These are phyloP conservation scores for Micromys minutus DNA, from an alignment of 2,113 vertebrate genomes.

Conservation along the genomic window DNA sequence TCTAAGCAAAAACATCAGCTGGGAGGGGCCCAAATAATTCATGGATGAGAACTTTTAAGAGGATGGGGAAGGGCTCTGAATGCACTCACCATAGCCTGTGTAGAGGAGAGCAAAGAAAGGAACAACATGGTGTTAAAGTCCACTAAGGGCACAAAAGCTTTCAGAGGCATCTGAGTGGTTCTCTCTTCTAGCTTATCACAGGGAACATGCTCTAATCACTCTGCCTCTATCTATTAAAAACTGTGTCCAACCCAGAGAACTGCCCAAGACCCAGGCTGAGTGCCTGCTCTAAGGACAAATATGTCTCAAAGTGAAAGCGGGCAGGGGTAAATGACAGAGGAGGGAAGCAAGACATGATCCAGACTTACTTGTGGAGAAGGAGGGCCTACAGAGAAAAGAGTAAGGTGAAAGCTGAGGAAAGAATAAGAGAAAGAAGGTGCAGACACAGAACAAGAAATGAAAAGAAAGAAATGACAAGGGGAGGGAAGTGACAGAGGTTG, in stretches of 20 bases:
- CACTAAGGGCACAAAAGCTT: conserved; percentile 20
- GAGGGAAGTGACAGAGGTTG: conserved; percentile 6
- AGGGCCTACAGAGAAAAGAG: background rate
- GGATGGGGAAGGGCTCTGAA: conserved; percentile 40
- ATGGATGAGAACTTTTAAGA: background rate
- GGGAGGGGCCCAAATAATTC: background rate
- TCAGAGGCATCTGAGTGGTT: conserved; percentile 39
- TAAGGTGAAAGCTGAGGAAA: background rate
- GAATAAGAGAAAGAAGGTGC: background rate
- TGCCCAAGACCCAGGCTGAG: background rate
- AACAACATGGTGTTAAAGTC: conserved; percentile 77
- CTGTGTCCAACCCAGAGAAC: background rate
- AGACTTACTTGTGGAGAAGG: background rate
- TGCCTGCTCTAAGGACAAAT: background rate
- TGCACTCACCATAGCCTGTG: conserved; percentile 80
- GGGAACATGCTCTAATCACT: background rate
- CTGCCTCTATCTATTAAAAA: conserved; percentile 23
- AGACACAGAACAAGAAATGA: background rate
- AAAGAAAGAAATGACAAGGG: background rate
- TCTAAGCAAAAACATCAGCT: conserved; percentile 5
- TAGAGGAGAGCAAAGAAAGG: conserved; percentile 77
- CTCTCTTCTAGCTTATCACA: background rate
- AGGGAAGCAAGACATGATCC: background rate
- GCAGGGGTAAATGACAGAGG: conserved; percentile 21
- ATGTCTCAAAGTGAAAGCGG: conserved; percentile 15